These are phyloP conservation scores for Cheilosia variabilis DNA, from an alignment of 2,888 invertebrate species.

Conservation along the genomic window DNA sequence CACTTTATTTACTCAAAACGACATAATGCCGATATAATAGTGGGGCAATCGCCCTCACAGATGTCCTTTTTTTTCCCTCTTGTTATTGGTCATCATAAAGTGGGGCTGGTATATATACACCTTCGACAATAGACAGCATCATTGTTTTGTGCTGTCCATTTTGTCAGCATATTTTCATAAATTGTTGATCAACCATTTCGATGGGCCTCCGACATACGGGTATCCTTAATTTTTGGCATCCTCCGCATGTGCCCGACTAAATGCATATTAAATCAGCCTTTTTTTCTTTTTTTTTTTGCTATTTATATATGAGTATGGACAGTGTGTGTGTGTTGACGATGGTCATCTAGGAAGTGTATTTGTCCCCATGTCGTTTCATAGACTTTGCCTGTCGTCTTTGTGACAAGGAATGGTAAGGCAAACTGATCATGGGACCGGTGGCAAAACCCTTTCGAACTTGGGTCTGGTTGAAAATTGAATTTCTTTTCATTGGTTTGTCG, in stretches of 20 bases:
- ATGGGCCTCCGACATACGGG: conserved; percentile 45
- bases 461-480: conserved; percentile 63
- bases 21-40: conserved; percentile 63
- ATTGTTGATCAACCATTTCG: conserved; percentile 68
- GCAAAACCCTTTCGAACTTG: conserved; percentile 26
- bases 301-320: conserved; percentile 4
- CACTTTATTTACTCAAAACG: conserved; percentile 59
- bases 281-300: conserved; percentile 5
- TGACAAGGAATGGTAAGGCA: background rate
- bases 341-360: conserved; percentile 19
- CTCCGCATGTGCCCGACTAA: conserved; percentile 35
- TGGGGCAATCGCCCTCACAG: conserved; percentile 36
- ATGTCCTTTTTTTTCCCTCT: conserved; percentile 29
- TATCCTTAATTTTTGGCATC: conserved; percentile 57
- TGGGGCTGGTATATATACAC: background rate
- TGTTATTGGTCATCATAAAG: conserved; percentile 3
- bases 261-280: conserved; percentile 35
- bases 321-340: background rate
- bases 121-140: conserved; percentile 20
- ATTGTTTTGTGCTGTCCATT: conserved; percentile 42
- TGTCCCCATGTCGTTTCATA: conserved; percentile 17
- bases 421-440: conserved; percentile 20
- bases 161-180: conserved; percentile 64
- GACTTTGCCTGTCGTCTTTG: conserved; percentile 7
- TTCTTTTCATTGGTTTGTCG: conserved; percentile 41